Base-by-base conservation (phyloP, 2,797 vertebrate species). In the Cryptoprocta ferox region DNA sequence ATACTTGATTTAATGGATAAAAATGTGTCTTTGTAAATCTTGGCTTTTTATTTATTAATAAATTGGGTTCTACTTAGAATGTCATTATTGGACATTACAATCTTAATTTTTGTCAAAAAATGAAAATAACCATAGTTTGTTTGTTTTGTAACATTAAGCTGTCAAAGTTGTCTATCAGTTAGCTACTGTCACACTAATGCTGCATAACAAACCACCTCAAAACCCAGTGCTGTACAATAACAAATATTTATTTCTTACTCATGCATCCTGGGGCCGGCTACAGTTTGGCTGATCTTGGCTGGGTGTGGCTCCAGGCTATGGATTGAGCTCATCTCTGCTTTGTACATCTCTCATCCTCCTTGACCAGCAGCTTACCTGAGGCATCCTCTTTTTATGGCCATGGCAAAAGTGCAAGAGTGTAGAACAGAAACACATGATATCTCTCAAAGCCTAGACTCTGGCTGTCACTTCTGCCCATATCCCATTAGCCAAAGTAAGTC, bases 21-120 rank as follows among this genome's bases (percentile, higher is more conserved):
- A 37, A 70, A 12, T 14, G 42, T 73, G 28, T 53, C 61, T 94
- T 87, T 90, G 68, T 30, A 94, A 95, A 94, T 89, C 28, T 59
- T 94, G 66, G 7, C 48, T 86, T 94, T 94, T 91, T 56, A 80
- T 95, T 91, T 56, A 80, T 81, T 32, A 95, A 76, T 91, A 88
- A 84, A 70, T 70, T 80, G 32, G 26, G 12, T 42, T 92, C 28
- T 28, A 76, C 6, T 68, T 86, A 89, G 65, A 92, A 81, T 68
- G 39, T 56, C 37, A 56, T 42, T 71, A 13, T 88, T 79, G 21
- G 30, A 30, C 5, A 75, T 45, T 65, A 42, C 26, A 91, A 37
- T 42, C 35, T 35, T 94, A 91, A 48, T 53, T 19, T 42, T 75
- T 92, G 15, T 48, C 84, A 50, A 81, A 93, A 66, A 65, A 18